Conservation (phyloP, 37 sponge, comb jelly and placozoan species). For the Halisarca cf. caerulea region DNA sequence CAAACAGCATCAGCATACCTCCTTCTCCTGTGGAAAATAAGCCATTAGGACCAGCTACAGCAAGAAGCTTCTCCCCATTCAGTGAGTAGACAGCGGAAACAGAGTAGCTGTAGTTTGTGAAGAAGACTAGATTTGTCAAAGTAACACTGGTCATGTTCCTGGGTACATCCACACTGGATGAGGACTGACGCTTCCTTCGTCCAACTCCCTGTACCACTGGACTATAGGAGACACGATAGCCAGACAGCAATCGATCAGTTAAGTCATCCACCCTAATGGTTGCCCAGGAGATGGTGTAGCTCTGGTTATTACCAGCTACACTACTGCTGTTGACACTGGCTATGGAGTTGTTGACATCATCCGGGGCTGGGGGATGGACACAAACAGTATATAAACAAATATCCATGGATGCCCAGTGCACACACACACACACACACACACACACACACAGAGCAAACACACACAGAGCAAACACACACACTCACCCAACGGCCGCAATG, state of each 20-base stretch:
- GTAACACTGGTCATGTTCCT: neutral
- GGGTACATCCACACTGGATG: neutral
- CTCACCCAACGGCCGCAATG: too few species aligned
- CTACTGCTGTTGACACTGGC: too few species aligned
- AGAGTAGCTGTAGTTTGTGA: neutral
- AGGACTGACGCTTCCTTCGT: too few species aligned
- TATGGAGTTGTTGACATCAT: too few species aligned
- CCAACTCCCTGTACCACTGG: too few species aligned
- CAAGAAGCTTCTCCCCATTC: neutral
- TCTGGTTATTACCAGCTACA: too few species aligned
- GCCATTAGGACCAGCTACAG: neutral
- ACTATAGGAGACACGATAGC: neutral
- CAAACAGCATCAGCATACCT: neutral
- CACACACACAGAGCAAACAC: neutral
- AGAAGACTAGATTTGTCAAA: neutral
- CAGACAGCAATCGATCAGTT: neutral
- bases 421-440: conserved; percentile 27
- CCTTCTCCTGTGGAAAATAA: conserved; percentile 6
- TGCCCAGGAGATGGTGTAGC: neutral
- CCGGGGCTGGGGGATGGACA: too few species aligned
- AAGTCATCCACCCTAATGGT: neutral
- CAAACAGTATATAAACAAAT: too few species aligned
- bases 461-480: too few species aligned
- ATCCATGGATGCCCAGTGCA: too few species aligned
- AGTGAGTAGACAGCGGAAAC: neutral